phyloP scores from a whole-genome alignment of 2,888 invertebrate genomes.

The Macropis europaea region DNA sequence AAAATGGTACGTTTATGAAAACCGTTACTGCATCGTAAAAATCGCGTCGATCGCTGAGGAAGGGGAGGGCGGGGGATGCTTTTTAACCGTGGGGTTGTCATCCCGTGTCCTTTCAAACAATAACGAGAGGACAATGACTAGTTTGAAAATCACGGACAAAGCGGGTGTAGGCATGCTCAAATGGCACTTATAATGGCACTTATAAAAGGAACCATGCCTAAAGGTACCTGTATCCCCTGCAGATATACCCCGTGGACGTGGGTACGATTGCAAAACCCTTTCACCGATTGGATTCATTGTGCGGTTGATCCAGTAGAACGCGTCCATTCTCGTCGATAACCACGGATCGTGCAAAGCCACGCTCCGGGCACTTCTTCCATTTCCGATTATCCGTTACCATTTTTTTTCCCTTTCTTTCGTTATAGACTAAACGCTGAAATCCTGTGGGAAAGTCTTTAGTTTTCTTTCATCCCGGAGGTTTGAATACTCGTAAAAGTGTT shows the following conservation, averaged over 20 bases:
- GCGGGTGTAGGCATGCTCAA: constrained; percentile 46
- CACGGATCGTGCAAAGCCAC: constrained; percentile 55
- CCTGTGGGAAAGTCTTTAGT: constrained; percentile 2
- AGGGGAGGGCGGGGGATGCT: constrained; percentile 8
- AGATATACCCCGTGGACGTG: constrained; percentile 38
- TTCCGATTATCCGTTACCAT: constrained; percentile 41
- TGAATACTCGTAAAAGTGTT: not conserved
- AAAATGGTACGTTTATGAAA: no score
- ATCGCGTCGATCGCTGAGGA: not conserved
- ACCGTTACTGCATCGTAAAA: constrained; percentile 18
- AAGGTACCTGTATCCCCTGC: constrained; percentile 49
- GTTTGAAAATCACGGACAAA: constrained; percentile 55
- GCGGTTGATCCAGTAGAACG: constrained; percentile 48
- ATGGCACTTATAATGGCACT: constrained; percentile 54
- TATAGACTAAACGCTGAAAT: not conserved
- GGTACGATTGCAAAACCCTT: constrained; percentile 56
- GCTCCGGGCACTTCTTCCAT: constrained; percentile 49
- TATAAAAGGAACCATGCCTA: constrained; percentile 36
- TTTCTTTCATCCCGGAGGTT: not conserved
- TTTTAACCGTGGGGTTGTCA: constrained; percentile 48
- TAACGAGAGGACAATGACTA: constrained; percentile 60
- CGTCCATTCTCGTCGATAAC: constrained; percentile 49
- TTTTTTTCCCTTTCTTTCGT: not conserved
- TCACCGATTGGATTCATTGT: constrained; percentile 49
- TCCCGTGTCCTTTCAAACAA: constrained; percentile 54